Evolutionary conservation across 2,888 invertebrate species (phyloP).

Genomic region (Drosophila macrospina): DNA sequence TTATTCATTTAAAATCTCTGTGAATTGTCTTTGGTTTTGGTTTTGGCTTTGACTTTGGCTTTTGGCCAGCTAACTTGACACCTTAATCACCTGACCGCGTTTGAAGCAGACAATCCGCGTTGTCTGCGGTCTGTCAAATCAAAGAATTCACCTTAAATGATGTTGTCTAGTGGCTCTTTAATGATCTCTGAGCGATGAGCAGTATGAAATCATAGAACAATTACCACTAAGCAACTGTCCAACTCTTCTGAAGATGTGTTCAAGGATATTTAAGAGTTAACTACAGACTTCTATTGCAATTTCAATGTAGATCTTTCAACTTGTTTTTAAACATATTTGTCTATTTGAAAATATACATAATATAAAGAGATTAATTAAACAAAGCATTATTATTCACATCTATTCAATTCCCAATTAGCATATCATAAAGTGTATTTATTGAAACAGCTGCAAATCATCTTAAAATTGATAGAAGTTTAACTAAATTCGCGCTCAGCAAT

Average conservation of each 20-base stretch:
- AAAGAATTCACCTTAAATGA: constrained; percentile 37
- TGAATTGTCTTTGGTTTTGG: constrained; percentile 6
- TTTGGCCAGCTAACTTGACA: constrained; percentile 56
- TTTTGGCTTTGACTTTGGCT: constrained; percentile 11
- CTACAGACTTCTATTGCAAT: not conserved
- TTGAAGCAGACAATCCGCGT: constrained; percentile 36
- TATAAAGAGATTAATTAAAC: not conserved
- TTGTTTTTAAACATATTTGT: too few relatives aligned
- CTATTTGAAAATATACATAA: not conserved
- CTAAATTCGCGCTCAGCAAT: not conserved
- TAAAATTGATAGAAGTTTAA: not conserved
- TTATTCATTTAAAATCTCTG: constrained; percentile 26
- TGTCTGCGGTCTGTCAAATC: constrained; percentile 53
- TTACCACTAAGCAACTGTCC: constrained; percentile 13
- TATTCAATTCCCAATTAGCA: constrained; percentile 7
- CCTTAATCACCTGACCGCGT: constrained; percentile 68
- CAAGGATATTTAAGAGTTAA: not conserved
- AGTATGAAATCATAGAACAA: not conserved
- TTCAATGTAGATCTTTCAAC: not conserved
- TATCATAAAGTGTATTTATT: constrained; percentile 15
- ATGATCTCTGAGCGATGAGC: constrained; percentile 30
- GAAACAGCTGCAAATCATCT: constrained; percentile 30
- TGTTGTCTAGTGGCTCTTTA: constrained; percentile 41
- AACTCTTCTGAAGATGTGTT: constrained; percentile 16
- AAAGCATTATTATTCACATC: not conserved